Evolutionary conservation across 2,888 invertebrate genomes (phyloP), one percentile per base, ranked within the genome.

Genomic region (Harpagoxenus sublaevis): DNA sequence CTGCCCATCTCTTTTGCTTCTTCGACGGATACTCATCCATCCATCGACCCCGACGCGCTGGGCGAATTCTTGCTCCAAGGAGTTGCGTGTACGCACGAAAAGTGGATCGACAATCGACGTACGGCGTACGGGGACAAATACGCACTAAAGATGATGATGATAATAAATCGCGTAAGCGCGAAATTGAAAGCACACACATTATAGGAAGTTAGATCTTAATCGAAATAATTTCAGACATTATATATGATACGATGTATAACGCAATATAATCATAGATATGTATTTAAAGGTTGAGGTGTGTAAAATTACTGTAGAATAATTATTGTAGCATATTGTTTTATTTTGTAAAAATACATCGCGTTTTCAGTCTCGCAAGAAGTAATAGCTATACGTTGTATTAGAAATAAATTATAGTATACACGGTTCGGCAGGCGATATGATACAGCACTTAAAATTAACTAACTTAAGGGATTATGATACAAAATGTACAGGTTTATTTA

Each of bases 401-500:
- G 77, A 85, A 84, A 88, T 90, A 90, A 90, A 90, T 90, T 89
- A 90, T 86, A 85, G 63, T 81, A 82, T 85, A 75, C 86, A 84
- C 65, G 79, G 77, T 84, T 88, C 63, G 74, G 45, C 68, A 51
- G 60, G 35, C 23, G 57, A 84, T 86, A 90, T 89, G 2, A 79
- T 91, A 89, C 88, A 87, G 77, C n/a, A 10, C 53, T 78, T 79
- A 83, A 81, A 28, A 31, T 60, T 45, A 62, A 74, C 60, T 77
- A 85, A 70, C 23, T 35, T 65, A 28, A 53, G 10, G 1, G n/a
- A 62, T 9, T 81, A 86, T 82, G 18, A 78, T 89, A 90, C 90
- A 90, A 86, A 84, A 90, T 90, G 66, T 90, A 90, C 90, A 90
- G 18, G n/a, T 65, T 10, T 90, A 90, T 90, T 79, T 90, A 90